phyloP scores from a whole-genome alignment of 2,113 vertebrate species.

The Alouatta palliata region DNA sequence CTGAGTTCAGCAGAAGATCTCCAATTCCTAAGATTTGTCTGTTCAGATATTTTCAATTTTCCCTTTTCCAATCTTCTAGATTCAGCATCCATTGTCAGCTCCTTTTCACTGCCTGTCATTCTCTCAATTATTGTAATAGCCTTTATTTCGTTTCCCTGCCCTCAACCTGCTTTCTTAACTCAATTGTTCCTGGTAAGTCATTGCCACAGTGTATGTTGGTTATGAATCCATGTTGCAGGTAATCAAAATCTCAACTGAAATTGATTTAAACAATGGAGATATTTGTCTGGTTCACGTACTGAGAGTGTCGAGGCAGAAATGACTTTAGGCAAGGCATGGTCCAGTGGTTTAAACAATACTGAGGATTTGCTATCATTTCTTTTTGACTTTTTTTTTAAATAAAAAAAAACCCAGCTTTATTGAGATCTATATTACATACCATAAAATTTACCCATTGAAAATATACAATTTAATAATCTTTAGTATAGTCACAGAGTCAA shows the following conservation, averaged over 20 bases:
- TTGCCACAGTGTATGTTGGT: neutral
- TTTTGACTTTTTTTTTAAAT: neutral
- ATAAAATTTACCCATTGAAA: neutral
- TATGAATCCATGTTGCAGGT: neutral
- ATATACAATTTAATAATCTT: neutral
- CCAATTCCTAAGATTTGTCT: neutral
- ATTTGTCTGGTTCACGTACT: neutral
- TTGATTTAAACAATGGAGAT: neutral
- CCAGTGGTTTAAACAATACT: neutral
- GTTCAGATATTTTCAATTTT: neutral
- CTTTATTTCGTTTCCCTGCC: neutral
- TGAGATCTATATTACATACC: neutral
- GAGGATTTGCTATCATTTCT: neutral
- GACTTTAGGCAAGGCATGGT: neutral
- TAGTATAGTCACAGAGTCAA: neutral
- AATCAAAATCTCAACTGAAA: neutral
- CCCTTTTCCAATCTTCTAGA: neutral
- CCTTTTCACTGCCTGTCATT: neutral
- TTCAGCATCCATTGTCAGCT: neutral
- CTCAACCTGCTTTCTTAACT: neutral
- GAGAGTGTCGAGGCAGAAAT: neutral
- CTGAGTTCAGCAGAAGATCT: neutral
- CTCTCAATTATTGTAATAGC: neutral
- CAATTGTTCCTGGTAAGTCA: neutral
- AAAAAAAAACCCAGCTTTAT: neutral